These are phyloP conservation scores for Leptocoma aspasia DNA, from an alignment of 2,113 vertebrate genomes.

Conservation along the genomic window DNA sequence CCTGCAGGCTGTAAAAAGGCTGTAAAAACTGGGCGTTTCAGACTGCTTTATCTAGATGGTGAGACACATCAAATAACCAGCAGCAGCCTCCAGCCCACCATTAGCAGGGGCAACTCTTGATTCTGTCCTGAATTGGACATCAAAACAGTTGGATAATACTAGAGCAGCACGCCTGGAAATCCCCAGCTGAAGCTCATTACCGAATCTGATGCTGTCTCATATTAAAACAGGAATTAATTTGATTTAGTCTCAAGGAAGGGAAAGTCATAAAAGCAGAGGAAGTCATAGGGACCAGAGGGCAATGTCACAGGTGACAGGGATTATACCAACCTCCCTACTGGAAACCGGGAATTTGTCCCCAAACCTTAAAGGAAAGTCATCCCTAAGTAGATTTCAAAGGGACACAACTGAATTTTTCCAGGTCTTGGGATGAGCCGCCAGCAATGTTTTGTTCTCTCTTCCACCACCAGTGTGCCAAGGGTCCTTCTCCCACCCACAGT, in stretches of 20 bases:
- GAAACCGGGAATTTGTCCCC: neutral
- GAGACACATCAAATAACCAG: neutral
- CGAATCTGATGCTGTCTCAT: neutral
- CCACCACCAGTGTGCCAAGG: neutral
- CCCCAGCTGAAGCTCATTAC: neutral
- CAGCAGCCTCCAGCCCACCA: neutral
- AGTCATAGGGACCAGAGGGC: neutral
- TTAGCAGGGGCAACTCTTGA: neutral
- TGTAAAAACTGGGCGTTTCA: neutral
- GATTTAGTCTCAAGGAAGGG: neutral
- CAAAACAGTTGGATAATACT: neutral
- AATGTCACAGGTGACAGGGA: neutral
- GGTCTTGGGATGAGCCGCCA: neutral
- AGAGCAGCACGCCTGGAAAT: neutral
- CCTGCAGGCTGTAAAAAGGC: neutral
- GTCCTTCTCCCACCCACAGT: neutral
- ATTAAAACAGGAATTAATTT: neutral
- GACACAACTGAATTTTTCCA: neutral
- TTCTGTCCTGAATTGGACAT: neutral
- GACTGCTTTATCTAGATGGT: neutral
- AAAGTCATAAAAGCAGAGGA: neutral
- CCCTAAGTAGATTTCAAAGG: neutral
- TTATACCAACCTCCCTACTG: neutral
- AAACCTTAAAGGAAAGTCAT: neutral
- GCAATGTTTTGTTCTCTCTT: neutral